Evolutionary conservation across 2,888 invertebrate genomes (phyloP), one percentile per base, ranked within the genome.

Genomic region (Heliconius sara): DNA sequence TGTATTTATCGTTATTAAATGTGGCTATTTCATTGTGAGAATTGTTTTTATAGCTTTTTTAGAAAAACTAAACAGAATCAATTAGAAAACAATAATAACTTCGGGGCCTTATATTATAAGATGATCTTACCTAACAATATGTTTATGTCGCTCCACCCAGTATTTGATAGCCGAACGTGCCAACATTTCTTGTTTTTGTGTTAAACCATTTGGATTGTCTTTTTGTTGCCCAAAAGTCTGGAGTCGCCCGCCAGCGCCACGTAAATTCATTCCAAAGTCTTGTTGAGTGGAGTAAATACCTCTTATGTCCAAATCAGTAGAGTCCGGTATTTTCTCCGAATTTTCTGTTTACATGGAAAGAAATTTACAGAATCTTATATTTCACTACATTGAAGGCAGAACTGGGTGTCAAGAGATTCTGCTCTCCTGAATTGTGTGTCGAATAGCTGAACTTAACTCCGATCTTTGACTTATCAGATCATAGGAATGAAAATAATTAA

Each of bases 101-200:
- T 9, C 34, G 34, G 34, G 34, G 34, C 34, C 9, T 13, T 3
- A 47, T 47, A 47, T 47, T 47, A 47, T 47, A 47, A 47, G 16
- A 3, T 16, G 16, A 47, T 63, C 93, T 92, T 89, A 98, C 98
- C 98, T 97, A 68, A 98, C 98, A 77, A 98, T 97, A 88, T 98
- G 98, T 91, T 98, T 98, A 89, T 98, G 98, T 65, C 98, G 94
- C 87, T 98, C 98, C 47, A 98, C 98, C 98, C 98, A 98, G 88
- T 98, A 98, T 87, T 98, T 98, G 86, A 98, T 98, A 27, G 98
- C 98, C 57, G 98, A 98, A 84, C 98, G 95, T 2, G 98, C 98
- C 91, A 98, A 95, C 93, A 98, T 96, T 90, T 98, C 98, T 87
- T 98, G 98, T 87, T 98, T 98, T 89, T 97, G 97, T 0, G 97